These are phyloP conservation scores for Psammodynastes pulverulentus DNA, from an alignment of 2,113 vertebrate genomes.

Conservation along the genomic window DNA sequence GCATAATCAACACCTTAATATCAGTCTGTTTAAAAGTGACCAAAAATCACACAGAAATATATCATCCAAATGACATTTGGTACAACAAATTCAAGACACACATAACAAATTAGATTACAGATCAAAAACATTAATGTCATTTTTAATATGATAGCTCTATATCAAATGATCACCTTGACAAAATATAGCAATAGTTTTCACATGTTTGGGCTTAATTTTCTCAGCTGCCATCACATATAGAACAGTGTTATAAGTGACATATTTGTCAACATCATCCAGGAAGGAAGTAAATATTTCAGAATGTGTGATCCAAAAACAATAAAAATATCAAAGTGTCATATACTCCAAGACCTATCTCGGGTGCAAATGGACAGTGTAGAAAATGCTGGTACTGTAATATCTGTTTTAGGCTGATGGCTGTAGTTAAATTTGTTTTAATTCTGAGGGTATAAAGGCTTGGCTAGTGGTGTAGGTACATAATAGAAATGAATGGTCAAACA, in stretches of 20 bases:
- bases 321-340: neutral
- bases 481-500: neutral
- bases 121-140: neutral
- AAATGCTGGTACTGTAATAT: neutral
- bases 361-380: neutral
- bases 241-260: conserved; percentile 2
- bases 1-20: neutral
- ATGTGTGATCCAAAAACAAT: neutral
- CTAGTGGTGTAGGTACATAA: neutral
- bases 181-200: conserved; percentile 3
- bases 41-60: neutral
- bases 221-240: neutral
- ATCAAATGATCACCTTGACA: conserved; percentile 11
- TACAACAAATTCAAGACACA: neutral
- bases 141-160: neutral
- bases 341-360: neutral
- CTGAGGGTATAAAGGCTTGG: neutral
- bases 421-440: neutral
- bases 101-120: neutral
- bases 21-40: neutral
- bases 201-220: conserved; percentile 8
- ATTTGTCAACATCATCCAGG: conserved; percentile 14
- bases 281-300: conserved; percentile 14
- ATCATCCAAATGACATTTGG: neutral
- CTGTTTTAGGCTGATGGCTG: neutral